Evolutionary conservation across 2,888 invertebrate genomes (phyloP).

Genomic region (Notodonta dromedarius): DNA sequence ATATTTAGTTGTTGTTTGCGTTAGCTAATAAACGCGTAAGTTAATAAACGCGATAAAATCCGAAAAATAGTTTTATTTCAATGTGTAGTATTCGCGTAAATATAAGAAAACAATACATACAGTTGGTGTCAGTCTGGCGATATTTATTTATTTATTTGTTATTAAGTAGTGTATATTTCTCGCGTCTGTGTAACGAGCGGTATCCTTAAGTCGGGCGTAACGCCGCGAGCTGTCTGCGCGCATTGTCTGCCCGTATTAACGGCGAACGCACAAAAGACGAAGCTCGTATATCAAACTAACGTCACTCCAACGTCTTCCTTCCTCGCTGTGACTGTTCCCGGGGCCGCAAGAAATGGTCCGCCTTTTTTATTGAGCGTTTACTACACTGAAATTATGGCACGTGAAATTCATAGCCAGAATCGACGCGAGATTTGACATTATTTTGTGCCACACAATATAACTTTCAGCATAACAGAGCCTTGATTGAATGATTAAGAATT

Average conservation of each 20-base stretch:
- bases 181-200: slow-evolving; percentile 53
- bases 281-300: slow-evolving; percentile 83
- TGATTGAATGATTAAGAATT: too few species aligned
- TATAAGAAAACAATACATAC: too few species aligned
- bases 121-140: too few species aligned
- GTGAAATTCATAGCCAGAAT: slow-evolving; percentile 62
- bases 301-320: slow-evolving; percentile 83
- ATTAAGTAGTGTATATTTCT: too few species aligned
- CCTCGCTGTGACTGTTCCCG: slow-evolving; percentile 71
- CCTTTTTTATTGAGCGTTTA: slow-evolving; percentile 79
- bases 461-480: too few species aligned
- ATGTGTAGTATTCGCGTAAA: too few species aligned
- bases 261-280: slow-evolving; percentile 78
- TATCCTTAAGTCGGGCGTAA: slow-evolving; percentile 70
- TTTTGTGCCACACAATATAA: background rate
- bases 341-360: slow-evolving; percentile 68
- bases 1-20: too few species aligned
- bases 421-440: slow-evolving; percentile 13
- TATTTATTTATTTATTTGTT: too few species aligned
- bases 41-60: too few species aligned
- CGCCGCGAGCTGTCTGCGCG: slow-evolving; percentile 65
- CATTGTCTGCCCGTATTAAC: slow-evolving; percentile 79
- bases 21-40: too few species aligned
- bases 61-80: too few species aligned
- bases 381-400: slow-evolving; percentile 69